Base-by-base conservation (phyloP, 30 jellyfish, hydroid and myxozoan species). In the Rhopilema esculentum region DNA sequence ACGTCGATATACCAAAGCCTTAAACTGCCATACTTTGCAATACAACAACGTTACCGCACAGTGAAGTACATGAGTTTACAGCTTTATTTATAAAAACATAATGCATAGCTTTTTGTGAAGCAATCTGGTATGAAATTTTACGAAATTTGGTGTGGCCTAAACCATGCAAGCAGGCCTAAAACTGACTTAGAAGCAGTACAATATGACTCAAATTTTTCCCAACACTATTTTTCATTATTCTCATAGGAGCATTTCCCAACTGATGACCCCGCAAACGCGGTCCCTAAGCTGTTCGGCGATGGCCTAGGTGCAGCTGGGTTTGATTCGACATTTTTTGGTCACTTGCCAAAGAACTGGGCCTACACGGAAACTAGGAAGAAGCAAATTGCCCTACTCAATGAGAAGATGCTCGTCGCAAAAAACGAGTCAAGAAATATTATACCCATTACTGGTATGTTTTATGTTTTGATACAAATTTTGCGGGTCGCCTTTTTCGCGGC, bases 291-390 rank as follows among this genome's bases (percentile, higher is more conserved):
- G 27, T 80, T 9, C 77, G 99, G 99, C 12, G 94, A 94, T 75
- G 94, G 95, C 20, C 90, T 85, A 0, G 99, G 99, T 6, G 99
- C 99, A 32, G 97, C 92, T 71, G 99, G 99, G 4, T 79, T 89
- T 21, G 99, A 94, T 53, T 79, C 97, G 0, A 73, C 89, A 8
- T 94, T 94, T 81, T 94, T 84, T 69, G 97, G 94, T 26, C 99
- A 94, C 72, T 85, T 85, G 57, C 84, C 92, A 16, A 85, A 86
- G 74, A 94, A 94, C 84, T 94, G 99, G 99, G 30, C 86, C 30
- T 66, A 66, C 48, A 68, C 88, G 48, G 88, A 76, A 29, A 50
- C 80, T 16, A 66, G 27, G 26, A 80, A 23, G 75, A 77, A 70
- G 33, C 72, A 82, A 16, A 24, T 70, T 8, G 22, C 75, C n/a